phyloP scores from a whole-genome alignment of 2,113 vertebrate genomes.

The Desmodus rotundus region DNA sequence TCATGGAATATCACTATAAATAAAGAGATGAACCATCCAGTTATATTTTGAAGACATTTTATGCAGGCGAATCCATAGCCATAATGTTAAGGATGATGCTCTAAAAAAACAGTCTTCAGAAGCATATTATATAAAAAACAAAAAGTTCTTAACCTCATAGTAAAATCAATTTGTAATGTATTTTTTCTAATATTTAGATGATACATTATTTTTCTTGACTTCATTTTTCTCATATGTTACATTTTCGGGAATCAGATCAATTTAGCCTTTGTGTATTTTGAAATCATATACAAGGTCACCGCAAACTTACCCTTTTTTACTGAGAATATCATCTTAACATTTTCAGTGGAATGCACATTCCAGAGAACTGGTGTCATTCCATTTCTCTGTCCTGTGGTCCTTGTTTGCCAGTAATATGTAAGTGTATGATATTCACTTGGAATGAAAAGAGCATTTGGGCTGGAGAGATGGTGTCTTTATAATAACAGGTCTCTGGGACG shows the following conservation, averaged over 20 bases:
- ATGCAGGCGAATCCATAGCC: background rate
- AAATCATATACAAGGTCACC: conserved; percentile 56
- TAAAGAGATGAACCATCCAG: background rate
- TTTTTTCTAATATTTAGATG: conserved; percentile 15
- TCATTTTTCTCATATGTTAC: conserved; percentile 43
- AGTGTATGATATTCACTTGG: background rate
- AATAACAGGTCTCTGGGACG: background rate
- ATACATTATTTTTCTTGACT: conserved; percentile 18
- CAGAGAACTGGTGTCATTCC: conserved; percentile 44
- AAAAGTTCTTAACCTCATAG: background rate
- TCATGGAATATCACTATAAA: background rate
- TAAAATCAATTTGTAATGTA: conserved; percentile 1
- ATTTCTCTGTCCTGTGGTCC: background rate
- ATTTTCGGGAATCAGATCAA: conserved; percentile 38
- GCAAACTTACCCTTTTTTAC: conserved; percentile 49
- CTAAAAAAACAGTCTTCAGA: background rate
- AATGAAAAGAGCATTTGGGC: background rate
- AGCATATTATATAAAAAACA: conserved; percentile 13
- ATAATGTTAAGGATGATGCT: background rate
- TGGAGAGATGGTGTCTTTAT: background rate
- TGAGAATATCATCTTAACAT: conserved; percentile 68
- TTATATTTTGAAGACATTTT: conserved; percentile 19
- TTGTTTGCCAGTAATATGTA: background rate
- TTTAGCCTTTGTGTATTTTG: conserved; percentile 50
- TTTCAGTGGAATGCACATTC: conserved; percentile 63